Evolutionary conservation across 2,797 vertebrate species (phyloP), one percentile per base, ranked within the genome.

Genomic region (Rhadinocentrus ornatus): DNA sequence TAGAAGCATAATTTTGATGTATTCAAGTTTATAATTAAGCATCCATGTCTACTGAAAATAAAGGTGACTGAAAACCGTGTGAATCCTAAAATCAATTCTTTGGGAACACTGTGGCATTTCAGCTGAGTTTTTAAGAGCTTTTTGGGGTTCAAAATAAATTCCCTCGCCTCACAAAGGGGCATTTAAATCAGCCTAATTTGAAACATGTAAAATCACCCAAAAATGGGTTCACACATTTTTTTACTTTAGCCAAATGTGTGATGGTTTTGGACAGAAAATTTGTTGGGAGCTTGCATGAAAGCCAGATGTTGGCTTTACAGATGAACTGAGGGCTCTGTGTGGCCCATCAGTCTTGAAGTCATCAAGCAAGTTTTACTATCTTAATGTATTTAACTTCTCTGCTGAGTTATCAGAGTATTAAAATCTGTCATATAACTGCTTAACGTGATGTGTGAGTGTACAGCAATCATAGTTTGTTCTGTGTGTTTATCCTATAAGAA

Each of bases 391-490:
- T 60, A 26, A 52, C 37, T 44, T 2, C 22, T 58, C 6, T 22
- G 35, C 37, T 72, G n/a, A 9, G 31, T 56, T 26, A 59, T 55
- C 6, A 44, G 16, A 75, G n/a, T n/a, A 77, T 73, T 71, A 70
- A 86, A 88, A 62, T 32, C 35, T 48, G 39, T 73, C 22, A 64
- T 35, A 53, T 10, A 27, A 46, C 13, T 69, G 15, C 63, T 31
- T 62, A 71, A 70, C 62, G 58, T 76, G 41, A 41, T 37, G 8
- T 57, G 55, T 26, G 58, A 57, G 50, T 59, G 27, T 6, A 44
- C 13, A 54, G 3, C 1, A 56, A 37, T 48, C 15, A 34, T 9
- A 60, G 24, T 27, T 60, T 26, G 26, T 75, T 44, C 32, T 24
- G 11, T 58, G 26, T 34, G 8, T 66, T 55, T 11, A 27, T 31